These are phyloP conservation scores for Cebus imitator DNA, from an alignment of 2,113 vertebrate species.

Conservation along the genomic window DNA sequence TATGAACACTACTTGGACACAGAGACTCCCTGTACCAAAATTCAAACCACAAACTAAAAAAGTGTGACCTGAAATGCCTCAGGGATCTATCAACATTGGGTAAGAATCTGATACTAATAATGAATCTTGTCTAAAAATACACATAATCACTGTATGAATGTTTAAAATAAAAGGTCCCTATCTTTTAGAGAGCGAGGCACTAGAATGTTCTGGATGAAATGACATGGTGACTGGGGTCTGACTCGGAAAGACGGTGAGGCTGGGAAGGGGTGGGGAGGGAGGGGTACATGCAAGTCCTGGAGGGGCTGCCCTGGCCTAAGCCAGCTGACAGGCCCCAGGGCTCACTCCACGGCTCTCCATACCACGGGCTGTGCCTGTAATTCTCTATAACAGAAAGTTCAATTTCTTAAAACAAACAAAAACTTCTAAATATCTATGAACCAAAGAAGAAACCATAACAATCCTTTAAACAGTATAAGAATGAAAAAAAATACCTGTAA, in stretches of 20 bases:
- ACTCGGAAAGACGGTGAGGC: fast-evolving
- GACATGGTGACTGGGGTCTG: neutral
- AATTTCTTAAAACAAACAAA: neutral
- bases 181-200: neutral
- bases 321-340: neutral
- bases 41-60: neutral
- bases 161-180: neutral
- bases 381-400: neutral
- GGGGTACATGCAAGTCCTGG: neutral
- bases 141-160: no score
- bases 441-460: neutral
- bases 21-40: no score
- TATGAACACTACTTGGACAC: fast-evolving
- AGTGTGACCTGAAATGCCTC: neutral
- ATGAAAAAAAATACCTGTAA: neutral
- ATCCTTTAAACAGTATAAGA: neutral
- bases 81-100: neutral
- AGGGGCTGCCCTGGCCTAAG: neutral
- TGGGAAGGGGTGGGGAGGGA: neutral
- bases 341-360: neutral
- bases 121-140: neutral
- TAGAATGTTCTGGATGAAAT: fast-evolving
- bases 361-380: neutral
- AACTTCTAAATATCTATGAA: neutral
- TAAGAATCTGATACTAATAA: neutral